Conservation (phyloP, 2,113 vertebrate genomes). For the Paradoxurus hermaphroditus region DNA sequence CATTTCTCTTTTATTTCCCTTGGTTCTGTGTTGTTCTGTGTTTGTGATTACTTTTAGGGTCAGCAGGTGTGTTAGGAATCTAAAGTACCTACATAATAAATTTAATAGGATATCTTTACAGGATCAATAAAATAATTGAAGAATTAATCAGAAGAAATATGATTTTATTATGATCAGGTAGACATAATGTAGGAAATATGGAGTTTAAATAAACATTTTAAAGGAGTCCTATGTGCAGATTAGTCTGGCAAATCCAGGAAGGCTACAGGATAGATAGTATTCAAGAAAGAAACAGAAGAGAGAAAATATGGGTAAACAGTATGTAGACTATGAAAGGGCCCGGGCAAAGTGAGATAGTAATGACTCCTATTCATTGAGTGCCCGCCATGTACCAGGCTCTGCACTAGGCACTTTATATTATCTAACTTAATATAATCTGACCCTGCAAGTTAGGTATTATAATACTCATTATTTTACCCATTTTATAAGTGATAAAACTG, state of each 20-base stretch:
- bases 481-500: not conserved
- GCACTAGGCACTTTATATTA: not conserved
- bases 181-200: not conserved
- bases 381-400: not conserved
- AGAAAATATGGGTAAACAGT: not conserved
- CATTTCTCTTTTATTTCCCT: not conserved
- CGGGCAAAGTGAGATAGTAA: not conserved
- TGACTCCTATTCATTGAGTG: not conserved
- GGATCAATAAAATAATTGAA: not conserved
- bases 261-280: not conserved
- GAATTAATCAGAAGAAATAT: too few species aligned
- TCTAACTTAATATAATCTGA: not conserved
- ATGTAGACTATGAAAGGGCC: not conserved
- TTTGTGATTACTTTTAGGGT: not conserved
- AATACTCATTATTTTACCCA: not conserved
- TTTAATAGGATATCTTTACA: not conserved
- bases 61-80: not conserved
- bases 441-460: not conserved
- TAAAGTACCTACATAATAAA: not conserved
- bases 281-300: not conserved
- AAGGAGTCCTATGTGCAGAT: not conserved
- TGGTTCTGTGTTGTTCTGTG: not conserved
- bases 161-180: not conserved
- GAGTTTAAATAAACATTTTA: not conserved
- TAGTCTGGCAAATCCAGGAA: not conserved